Base-by-base conservation (phyloP, 1,140 invertebrate genomes). In the Pristionchus pacificus region DNA sequence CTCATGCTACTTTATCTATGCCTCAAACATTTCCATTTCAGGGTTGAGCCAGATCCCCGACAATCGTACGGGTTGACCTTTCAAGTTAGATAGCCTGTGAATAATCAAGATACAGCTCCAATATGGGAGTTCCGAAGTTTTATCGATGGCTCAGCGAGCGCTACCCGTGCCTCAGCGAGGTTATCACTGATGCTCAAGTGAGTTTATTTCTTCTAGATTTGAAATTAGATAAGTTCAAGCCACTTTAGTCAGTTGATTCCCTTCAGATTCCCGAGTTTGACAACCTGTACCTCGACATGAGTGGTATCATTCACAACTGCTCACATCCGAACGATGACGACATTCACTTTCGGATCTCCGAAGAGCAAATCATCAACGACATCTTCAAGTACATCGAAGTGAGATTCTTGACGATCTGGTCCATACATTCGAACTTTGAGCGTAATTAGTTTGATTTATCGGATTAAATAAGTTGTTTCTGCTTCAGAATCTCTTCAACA, bases 301-400 rank as follows among this genome's bases (percentile, higher is more conserved):
- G 98, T 87, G 95, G 95, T 2, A 98, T 98, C 74, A 98, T 98
- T 80, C 95, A 98, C 88, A 95, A 95, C 25, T 98, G 95, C 84
- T 97, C 93, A 59, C 96, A 98, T 90, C 96, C 96, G 19, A 95
- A 98, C 85, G 92, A 98, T 82, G 91, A 91, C 79, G 93, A 95
- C 57, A 91, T 95, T 0, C 95, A 66, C 0, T 77, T 77, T 95
- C 0, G 93, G 93, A 87, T 77, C 15, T 91, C 95, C 87, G 95
- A 98, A 85, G 94, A 97, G 84, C 95, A 98, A 87, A 98, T 98
- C 94, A 97, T 98, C 93, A 88, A 95, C 62, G 92, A 78, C 67
- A 78, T 77, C 24, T 77, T 77, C 60, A 93, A 97, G 79, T 97
- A 93, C 84, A 97, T 98, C 77, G 96, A 98, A 84, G 70, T 72